Evolutionary conservation across 2,888 invertebrate genomes (phyloP), one percentile per base, ranked within the genome.

Genomic region (Eupithecia centaureata): DNA sequence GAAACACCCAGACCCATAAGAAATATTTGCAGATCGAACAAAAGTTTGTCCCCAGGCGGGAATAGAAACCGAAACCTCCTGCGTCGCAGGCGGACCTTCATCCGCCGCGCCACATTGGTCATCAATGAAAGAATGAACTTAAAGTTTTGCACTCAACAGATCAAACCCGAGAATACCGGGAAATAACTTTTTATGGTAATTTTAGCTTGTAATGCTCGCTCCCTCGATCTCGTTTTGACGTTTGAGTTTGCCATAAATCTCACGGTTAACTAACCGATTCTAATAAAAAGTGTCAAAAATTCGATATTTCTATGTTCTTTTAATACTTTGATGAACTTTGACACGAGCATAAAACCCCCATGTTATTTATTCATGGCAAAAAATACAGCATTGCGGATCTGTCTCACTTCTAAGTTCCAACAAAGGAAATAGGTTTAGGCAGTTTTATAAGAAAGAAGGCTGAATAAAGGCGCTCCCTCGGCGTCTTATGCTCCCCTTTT

Each of bases 271-370:
- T 38, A 72, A 67, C 61, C 56, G 33, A 65, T 59, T 60, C 58
- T 47, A 4, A 25, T 5, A 52, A 61, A 25, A 57, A 22, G 32
- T 51, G 27, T 15, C 22, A 70, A 65, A 70, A 65, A 74, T 66
- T 61, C 66, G 63, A 76, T 75, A 75, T 71, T 66, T 61, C 66
- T 62, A 76, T 75, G 74, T 71, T 56, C 68, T 30, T 63, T 79
- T 80, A 78, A 76, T 73, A 70, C 73, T 74, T 79, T 82, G 83
- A 88, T 88, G 89, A 91, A 89, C 91, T 89, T 87, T 89, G 89
- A 90, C 90, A 90, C 77, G 74, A 76, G 85, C 78, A 84, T 81
- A 84, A 78, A 79, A 79, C 84, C 85, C 54, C 86, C 87, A 79
- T 82, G 80, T 82, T 75, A 79, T 76, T 70, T 83, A 83, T 82